phyloP scores from a whole-genome alignment of 2,888 invertebrate species.

The Odontomyia ornata region DNA sequence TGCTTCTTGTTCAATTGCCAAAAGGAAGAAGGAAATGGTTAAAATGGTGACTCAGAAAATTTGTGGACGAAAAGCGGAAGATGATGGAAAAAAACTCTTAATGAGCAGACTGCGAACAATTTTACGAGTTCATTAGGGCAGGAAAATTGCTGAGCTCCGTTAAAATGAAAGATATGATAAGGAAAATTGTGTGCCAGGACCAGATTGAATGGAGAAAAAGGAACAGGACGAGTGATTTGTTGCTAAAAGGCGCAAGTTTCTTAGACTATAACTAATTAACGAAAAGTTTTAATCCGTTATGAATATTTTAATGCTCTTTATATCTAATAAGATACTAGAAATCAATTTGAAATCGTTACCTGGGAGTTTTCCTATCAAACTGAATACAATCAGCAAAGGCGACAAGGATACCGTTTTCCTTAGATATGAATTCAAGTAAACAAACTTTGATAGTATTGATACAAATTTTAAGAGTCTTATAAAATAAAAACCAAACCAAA shows the following conservation, averaged over 20 bases:
- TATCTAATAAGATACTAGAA: background rate
- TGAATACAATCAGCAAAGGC: too few relatives aligned
- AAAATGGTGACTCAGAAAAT: background rate
- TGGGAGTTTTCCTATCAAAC: too few relatives aligned
- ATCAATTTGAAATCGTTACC: too few relatives aligned
- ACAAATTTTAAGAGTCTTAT: too few relatives aligned
- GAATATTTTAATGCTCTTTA: background rate
- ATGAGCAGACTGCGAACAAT: constrained; percentile 1
- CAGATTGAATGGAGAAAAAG: background rate
- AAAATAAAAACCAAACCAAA: too few relatives aligned
- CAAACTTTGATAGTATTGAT: too few relatives aligned
- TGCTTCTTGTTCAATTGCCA: too few relatives aligned
- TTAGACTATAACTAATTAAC: background rate
- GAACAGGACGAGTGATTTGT: background rate
- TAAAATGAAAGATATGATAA: constrained; percentile 6
- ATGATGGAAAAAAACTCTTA: background rate
- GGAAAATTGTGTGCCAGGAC: too few relatives aligned
- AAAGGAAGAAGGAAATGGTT: background rate
- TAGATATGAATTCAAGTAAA: too few relatives aligned
- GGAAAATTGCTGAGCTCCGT: background rate
- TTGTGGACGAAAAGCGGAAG: background rate
- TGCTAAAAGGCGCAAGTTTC: background rate
- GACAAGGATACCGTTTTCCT: too few relatives aligned
- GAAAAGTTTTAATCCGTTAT: background rate
- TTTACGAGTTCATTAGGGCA: constrained; percentile 2